A percentile compares a stretch with the other conserved stretches of the same genome.
Conservation (phyloP, 92 coral and sea anemone genomes). For the Heteractis magnifica region DNA sequence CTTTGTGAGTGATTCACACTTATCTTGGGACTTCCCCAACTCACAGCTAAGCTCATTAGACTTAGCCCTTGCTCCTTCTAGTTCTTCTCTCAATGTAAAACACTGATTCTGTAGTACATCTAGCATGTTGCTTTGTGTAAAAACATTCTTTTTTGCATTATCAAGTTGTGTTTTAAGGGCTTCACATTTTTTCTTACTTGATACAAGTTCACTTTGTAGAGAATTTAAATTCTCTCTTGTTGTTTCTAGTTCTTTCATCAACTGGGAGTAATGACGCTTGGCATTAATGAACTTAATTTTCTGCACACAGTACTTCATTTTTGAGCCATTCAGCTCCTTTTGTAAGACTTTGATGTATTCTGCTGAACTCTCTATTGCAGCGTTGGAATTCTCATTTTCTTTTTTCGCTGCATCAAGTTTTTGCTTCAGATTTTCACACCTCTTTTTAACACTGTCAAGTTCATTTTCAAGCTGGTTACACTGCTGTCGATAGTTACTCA, state of each 20-base stretch:
- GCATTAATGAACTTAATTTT: conserved; percentile 91
- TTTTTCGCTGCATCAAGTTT: conserved; percentile 69
- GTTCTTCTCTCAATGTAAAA: conserved; percentile 73
- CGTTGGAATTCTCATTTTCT: conserved; percentile 42
- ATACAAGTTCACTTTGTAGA: conserved; percentile 71
- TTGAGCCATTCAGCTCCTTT: conserved; percentile 85
- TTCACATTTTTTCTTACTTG: conserved; percentile 74
- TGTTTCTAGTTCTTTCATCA: conserved; percentile 66
- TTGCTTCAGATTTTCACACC: conserved; percentile 71
- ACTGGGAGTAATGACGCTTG: conserved; percentile 69
- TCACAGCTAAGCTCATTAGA: conserved; percentile 64
- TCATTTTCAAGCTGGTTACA: conserved; percentile 84
- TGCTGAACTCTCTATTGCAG: conserved; percentile 62
- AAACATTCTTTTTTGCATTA: conserved; percentile 77
- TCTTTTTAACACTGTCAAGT: conserved; percentile 67
- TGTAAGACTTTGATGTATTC: conserved; percentile 85
- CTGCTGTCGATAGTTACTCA: conserved; percentile 66
- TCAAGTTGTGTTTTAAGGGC: conserved; percentile 77
- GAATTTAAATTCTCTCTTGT: conserved; percentile 69
- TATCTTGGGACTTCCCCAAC: conserved; percentile 69
- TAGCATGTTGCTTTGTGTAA: conserved; percentile 91
- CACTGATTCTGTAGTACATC: conserved; percentile 95
- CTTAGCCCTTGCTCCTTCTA: conserved; percentile 73
- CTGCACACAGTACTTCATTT: conserved; percentile 88
- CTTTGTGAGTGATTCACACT: conserved; percentile 63